Evolutionary conservation across 2,797 vertebrate species (phyloP), one percentile per base, ranked within the genome.

Genomic region (Petrocephalus sullivani): DNA sequence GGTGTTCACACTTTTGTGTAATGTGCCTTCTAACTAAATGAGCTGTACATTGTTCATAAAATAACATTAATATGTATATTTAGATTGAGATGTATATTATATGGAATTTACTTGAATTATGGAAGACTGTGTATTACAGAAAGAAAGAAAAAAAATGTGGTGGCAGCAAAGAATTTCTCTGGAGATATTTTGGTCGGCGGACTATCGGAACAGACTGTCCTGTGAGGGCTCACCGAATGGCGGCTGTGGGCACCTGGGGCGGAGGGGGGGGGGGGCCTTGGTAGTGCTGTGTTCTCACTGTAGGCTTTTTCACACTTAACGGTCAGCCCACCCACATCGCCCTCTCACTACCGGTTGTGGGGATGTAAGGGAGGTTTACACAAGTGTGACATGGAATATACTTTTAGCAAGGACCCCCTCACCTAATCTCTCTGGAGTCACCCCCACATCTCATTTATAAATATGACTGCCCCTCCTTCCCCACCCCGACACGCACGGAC

Each of bases 51-150:
- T 92, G 33, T 90, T 78, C 90, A 89, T 91, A 87, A 90, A 84
- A 88, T 92, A 91, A 91, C 87, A 90, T 41, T 60, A 16, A 83
- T 82, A 92, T 94, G 92, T 94, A 92, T 94, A 92, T 93, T 91
- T 90, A 91, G 90, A 85, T 92, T 90, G 53, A 54, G 60, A 89
- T 89, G 86, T 82, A 87, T 89, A 86, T 92, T 85, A 87, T 92
- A 90, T 89, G 91, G 89, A 93, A 92, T 88, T 87, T 94, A 95
- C 95, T 95, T 94, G 94, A 96, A 94, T 85, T 54, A 86, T 61
- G 49, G 54, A 33, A 41, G 46, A 10, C 19, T 54, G 71, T 78
- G 54, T 33, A 58, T 37, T 57, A 57, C 12, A 37, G 71, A 78
- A 33, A 21, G 16, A 8, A 1, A 81, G 4, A 16, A 85, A 51